phyloP scores from a whole-genome alignment of 2,113 vertebrate genomes.

The Nerophis ophidion region DNA sequence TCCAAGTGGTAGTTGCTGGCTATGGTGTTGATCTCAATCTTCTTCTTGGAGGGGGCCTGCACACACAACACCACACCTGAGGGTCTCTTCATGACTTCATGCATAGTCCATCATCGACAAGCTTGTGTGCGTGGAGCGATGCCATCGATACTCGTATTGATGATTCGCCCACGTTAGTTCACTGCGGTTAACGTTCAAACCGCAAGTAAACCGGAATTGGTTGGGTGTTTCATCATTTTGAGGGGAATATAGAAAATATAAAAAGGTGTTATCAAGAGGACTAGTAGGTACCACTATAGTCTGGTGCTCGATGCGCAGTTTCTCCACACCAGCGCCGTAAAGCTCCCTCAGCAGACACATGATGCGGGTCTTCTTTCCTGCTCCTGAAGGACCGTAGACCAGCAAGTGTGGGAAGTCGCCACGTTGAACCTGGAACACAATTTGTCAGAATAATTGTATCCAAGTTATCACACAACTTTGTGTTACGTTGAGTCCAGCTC shows the following conservation, averaged over 20 bases:
- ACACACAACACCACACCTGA: neutral
- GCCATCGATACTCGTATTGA: too few species aligned
- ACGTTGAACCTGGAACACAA: conserved; percentile 80
- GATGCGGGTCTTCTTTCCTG: conserved; percentile 96
- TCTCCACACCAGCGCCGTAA: conserved; percentile 92
- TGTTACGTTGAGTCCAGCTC: too few species aligned
- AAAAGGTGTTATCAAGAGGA: too few species aligned
- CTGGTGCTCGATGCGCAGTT: conserved; percentile 94
- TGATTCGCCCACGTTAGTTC: too few species aligned
- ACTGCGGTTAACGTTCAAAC: too few species aligned
- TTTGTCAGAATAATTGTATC: too few species aligned
- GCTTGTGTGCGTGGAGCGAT: too few species aligned
- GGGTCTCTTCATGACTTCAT: neutral
- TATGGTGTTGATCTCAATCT: conserved; percentile 97
- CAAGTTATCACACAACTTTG: too few species aligned
- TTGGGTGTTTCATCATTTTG: neutral
- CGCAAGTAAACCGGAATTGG: too few species aligned
- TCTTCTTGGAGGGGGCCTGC: conserved; percentile 96
- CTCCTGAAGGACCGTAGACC: conserved; percentile 93
- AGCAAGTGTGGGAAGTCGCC: conserved; percentile 95
- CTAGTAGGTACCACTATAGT: conserved; percentile 80
- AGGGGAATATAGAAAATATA: neutral
- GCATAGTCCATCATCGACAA: neutral
- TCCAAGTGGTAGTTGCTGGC: conserved; percentile 98
- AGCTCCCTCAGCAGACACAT: conserved; percentile 93